Base-by-base conservation (phyloP, 2,113 vertebrate genomes). In the Oceanodroma tethys region DNA sequence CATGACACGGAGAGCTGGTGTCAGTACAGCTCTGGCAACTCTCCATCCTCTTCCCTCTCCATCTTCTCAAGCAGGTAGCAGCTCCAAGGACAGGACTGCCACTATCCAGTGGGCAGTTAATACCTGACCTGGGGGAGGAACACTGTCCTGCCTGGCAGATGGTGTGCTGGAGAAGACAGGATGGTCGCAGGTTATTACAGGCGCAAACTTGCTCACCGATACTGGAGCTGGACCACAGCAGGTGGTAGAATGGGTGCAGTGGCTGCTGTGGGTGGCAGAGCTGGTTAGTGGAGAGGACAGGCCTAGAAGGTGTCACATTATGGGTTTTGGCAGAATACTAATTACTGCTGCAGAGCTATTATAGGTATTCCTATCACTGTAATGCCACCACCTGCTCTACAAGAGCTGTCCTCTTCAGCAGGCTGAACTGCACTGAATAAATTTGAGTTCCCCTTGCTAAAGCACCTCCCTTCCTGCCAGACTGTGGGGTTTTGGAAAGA, bases 381-480 rank as follows among this genome's bases (percentile, higher is more conserved):
- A 59, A 16, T 55, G 72, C 52, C 79, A 75, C 83, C 88, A 75
- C 88, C 86, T 95, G 82, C 80, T 88, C 90, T 75, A 12, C 21
- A 26, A 78, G 91, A 90, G 47, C 52, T 72, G 27, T 84, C 65
- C 34, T 85, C 43, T 81, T 78, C 76, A 48, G 65, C 75, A 67
- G 47, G n/a, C 72, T 92, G 75, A 36, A 88, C 55, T 48, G 30
- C 52, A 74, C 60, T 84, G 94, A 84, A 94, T 95, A 94, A 76
- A 94, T 94, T n/a, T 86, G 66, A 92, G 60, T 65, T 91, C 52
- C 68, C 34, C 48, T 36, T 86, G 85, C 84, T 91, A 82, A 91
- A 91, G 43, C 52, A 86, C 17, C 63, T 96, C 68, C 55, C 21
- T 86, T 93, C 85, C 72, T 88, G 76, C 72, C 86, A 96, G 94